Percentiles rank a stretch among this genome's conserved stretches.
Evolutionary conservation across 2,797 vertebrate species (phyloP).

Genomic region (Lophius americanus): DNA sequence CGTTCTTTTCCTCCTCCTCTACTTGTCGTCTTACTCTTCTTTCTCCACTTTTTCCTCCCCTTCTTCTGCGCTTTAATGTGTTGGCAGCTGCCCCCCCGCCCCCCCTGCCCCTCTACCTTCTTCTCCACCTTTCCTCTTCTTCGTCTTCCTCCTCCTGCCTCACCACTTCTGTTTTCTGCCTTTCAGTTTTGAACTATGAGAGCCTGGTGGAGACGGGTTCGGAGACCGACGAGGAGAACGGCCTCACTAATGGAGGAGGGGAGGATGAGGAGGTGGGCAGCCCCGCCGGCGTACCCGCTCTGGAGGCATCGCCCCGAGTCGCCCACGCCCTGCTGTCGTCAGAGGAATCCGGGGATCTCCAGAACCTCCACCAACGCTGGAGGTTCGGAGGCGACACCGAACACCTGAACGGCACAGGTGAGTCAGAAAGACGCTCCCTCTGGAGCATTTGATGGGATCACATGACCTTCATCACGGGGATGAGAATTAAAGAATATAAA

Average conservation of each 20-base stretch:
- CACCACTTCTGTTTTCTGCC: slow-evolving; percentile 18
- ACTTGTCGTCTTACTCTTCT: too few relatives aligned
- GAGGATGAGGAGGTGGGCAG: slow-evolving; percentile 71
- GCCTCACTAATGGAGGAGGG: slow-evolving; percentile 66
- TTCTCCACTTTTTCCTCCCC: too few relatives aligned
- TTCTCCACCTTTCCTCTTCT: too few relatives aligned
- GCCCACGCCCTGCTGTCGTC: slow-evolving; percentile 87
- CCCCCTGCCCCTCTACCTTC: too few relatives aligned
- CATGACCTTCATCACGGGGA: too few relatives aligned
- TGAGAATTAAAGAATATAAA: too few relatives aligned
- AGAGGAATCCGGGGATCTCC: slow-evolving; percentile 83
- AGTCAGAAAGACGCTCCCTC: too few relatives aligned
- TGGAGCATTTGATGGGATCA: too few relatives aligned
- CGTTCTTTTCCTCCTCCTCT: too few relatives aligned
- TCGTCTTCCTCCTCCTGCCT: neutral
- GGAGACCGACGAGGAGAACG: slow-evolving; percentile 90
- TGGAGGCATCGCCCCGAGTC: slow-evolving; percentile 87
- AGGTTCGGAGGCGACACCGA: slow-evolving; percentile 80
- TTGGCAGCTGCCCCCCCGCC: too few relatives aligned
- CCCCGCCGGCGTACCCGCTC: slow-evolving; percentile 85
- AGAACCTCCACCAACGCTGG: slow-evolving; percentile 85
- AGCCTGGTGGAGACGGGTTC: slow-evolving; percentile 91
- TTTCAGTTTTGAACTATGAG: slow-evolving; percentile 91
- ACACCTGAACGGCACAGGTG: slow-evolving; percentile 79
- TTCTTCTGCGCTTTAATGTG: too few relatives aligned